Conservation (phyloP, 2,888 invertebrate genomes). For the Junonia oenone region DNA sequence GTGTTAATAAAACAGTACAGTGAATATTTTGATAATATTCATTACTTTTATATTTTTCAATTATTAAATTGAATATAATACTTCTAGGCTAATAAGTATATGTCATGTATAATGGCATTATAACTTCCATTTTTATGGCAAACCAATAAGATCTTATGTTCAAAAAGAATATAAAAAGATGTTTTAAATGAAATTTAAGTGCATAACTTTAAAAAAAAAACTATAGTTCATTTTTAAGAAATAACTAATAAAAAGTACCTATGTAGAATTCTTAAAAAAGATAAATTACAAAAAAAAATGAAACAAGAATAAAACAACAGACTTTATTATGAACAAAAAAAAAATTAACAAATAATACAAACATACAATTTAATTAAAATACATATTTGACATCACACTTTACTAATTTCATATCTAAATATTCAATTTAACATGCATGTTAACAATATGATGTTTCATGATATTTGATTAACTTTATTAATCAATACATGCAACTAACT, state of each 20-base stretch:
- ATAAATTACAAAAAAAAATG: conserved; percentile 12
- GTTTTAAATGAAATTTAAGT: no score
- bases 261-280: background rate
- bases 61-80: no score
- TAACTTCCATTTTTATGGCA: no score
- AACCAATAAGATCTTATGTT: no score
- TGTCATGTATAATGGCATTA: no score
- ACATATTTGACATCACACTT: background rate
- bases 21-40: no score
- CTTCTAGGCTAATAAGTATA: no score
- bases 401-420: background rate
- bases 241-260: background rate
- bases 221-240: no score
- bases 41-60: no score
- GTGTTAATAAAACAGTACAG: no score
- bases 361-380: background rate
- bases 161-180: no score
- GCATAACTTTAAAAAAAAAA: no score
- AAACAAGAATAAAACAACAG: background rate
- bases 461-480: background rate
- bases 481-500: background rate
- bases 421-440: background rate
- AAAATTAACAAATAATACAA: background rate
- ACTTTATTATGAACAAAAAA: background rate
- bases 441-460: background rate